Percentiles rank a stretch among this genome's conserved stretches.
Conservation (phyloP, 2,797 vertebrate genomes). For the Apodemus agrarius region DNA sequence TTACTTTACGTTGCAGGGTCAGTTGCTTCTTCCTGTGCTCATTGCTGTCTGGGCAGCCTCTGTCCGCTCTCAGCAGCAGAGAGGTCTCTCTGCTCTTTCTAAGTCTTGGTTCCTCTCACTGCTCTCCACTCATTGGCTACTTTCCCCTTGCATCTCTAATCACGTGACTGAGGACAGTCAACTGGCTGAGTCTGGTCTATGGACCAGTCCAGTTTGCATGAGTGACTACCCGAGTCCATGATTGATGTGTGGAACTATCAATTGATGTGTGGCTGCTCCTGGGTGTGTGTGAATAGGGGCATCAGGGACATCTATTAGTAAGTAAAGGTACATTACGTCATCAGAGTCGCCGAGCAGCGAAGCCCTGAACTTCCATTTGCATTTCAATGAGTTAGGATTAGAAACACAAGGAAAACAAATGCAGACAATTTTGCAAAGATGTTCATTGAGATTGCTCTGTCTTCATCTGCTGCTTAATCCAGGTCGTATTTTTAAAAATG, state of each 20-base stretch:
- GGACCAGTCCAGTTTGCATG: background rate
- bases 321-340: background rate
- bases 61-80: background rate
- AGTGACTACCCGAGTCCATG: background rate
- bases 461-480: background rate
- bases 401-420: background rate
- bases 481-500: background rate
- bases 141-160: background rate
- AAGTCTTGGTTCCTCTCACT: background rate
- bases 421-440: background rate
- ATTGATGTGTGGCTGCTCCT: too few relatives aligned
- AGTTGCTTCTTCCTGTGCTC: background rate
- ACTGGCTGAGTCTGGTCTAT: background rate
- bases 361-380: background rate
- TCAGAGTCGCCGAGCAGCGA: background rate
- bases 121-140: background rate
- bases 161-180: background rate
- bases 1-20: accelerated
- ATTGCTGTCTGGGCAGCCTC: background rate
- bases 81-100: background rate
- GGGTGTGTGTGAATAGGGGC: background rate
- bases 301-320: background rate
- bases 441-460: background rate
- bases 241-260: too few relatives aligned
- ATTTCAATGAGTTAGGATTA: background rate